These are phyloP conservation scores for Prunella fulvescens DNA, from an alignment of 2,113 vertebrate genomes.

Conservation along the genomic window DNA sequence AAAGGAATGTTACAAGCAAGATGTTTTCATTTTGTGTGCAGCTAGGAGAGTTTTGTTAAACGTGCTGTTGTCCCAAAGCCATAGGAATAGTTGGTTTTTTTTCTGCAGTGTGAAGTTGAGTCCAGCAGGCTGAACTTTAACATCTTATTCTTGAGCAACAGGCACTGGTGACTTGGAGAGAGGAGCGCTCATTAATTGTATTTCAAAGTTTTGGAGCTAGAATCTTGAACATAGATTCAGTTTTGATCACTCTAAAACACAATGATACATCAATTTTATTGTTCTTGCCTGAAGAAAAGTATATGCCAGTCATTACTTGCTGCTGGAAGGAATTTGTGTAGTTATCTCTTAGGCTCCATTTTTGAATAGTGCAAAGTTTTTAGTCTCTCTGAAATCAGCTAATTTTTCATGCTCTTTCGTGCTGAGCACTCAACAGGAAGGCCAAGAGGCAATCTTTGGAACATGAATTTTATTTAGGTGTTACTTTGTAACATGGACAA, in stretches of 20 bases:
- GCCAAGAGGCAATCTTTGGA: neutral
- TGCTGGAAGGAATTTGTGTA: conserved; percentile 8
- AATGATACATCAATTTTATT: neutral
- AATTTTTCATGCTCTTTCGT: neutral
- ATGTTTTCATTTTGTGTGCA: neutral
- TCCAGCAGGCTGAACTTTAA: neutral
- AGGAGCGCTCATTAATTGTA: neutral
- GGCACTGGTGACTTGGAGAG: neutral
- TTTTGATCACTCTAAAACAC: neutral
- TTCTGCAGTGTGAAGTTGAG: neutral
- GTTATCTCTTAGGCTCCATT: neutral
- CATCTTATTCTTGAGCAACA: neutral
- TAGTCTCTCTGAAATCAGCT: conserved; percentile 32
- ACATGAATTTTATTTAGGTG: conserved; percentile 41
- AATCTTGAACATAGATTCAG: neutral
- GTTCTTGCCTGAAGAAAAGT: neutral
- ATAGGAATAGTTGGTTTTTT: neutral
- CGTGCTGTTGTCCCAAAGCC: neutral
- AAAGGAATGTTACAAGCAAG: neutral
- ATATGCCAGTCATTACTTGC: neutral
- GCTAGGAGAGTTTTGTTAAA: neutral
- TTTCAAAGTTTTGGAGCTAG: neutral
- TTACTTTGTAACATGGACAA: neutral
- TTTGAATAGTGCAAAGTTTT: conserved; percentile 21
- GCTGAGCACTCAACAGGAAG: conserved; percentile 2